Percentiles rank a stretch among this genome's conserved stretches.
Conservation (phyloP, 2,113 vertebrate genomes). For the Cebus imitator region DNA sequence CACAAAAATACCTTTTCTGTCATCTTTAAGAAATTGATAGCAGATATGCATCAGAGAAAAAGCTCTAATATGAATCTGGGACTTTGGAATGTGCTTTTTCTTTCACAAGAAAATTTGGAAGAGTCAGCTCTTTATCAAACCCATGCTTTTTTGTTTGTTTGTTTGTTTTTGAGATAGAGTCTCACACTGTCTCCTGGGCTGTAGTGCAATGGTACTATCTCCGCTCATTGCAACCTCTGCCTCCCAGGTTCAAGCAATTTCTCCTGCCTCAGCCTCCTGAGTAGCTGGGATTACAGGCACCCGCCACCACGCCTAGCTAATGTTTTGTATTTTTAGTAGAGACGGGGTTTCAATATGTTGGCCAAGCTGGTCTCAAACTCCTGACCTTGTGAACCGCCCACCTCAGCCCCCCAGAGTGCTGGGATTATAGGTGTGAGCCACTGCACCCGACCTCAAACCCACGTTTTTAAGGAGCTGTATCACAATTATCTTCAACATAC, state of each 20-base stretch:
- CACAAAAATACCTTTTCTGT: background rate
- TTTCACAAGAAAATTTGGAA: slow-evolving; percentile 13
- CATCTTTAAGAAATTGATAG: background rate
- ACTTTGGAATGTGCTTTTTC: background rate
- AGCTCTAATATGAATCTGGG: background rate
- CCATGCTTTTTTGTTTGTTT: too few species aligned
- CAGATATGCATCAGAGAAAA: background rate
- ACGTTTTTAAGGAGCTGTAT: background rate
- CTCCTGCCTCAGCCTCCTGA: background rate
- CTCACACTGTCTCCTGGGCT: too few species aligned
- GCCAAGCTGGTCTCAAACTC: too few species aligned
- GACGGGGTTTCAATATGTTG: too few species aligned
- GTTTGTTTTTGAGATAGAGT: too few species aligned
- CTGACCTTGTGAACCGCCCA: too few species aligned
- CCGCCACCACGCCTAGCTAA: background rate
- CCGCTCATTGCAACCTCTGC: too few species aligned
- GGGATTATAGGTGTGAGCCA: background rate
- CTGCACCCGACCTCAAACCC: too few species aligned
- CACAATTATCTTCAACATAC: background rate
- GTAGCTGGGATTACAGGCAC: background rate
- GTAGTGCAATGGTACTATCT: too few species aligned
- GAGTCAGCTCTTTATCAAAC: too few species aligned
- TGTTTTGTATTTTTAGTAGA: too few species aligned
- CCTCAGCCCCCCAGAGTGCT: background rate
- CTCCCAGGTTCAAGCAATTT: background rate